Conservation (phyloP, 2,113 vertebrate species). For the Archilochus colubris region DNA sequence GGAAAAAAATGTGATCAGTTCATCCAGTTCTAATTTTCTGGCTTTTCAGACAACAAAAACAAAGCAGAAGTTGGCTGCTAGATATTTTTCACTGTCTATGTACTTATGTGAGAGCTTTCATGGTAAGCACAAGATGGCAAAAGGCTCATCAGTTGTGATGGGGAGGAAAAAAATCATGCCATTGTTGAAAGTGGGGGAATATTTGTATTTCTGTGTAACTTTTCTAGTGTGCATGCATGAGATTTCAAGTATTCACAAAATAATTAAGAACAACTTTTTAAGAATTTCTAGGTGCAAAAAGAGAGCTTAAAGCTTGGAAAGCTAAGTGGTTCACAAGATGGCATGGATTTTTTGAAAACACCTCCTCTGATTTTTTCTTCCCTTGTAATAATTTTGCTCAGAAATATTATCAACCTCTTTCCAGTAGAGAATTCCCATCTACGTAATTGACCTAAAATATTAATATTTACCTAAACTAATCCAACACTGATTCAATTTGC, state of each 20-base stretch:
- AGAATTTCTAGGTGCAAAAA: background rate
- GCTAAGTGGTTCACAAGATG: background rate
- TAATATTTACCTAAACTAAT: background rate
- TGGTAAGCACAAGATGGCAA: background rate
- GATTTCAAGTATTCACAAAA: background rate
- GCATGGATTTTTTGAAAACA: background rate
- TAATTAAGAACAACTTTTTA: background rate
- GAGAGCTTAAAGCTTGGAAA: background rate
- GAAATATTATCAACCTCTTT: background rate
- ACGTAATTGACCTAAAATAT: background rate
- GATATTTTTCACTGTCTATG: background rate
- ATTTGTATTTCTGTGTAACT: background rate
- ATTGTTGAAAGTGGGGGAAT: background rate
- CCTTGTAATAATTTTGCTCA: background rate
- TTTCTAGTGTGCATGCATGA: fast-evolving
- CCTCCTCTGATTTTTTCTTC: background rate
- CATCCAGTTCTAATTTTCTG: conserved; percentile 20
- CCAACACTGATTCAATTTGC: background rate
- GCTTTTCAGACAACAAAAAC: background rate
- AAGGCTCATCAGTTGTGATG: background rate
- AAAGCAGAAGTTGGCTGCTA: background rate
- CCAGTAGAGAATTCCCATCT: background rate
- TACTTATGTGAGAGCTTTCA: background rate
- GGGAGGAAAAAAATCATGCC: background rate
- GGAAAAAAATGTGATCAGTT: background rate